Evolutionary conservation across 2,888 invertebrate species (phyloP).

Genomic region (Hypomecis atomaria): DNA sequence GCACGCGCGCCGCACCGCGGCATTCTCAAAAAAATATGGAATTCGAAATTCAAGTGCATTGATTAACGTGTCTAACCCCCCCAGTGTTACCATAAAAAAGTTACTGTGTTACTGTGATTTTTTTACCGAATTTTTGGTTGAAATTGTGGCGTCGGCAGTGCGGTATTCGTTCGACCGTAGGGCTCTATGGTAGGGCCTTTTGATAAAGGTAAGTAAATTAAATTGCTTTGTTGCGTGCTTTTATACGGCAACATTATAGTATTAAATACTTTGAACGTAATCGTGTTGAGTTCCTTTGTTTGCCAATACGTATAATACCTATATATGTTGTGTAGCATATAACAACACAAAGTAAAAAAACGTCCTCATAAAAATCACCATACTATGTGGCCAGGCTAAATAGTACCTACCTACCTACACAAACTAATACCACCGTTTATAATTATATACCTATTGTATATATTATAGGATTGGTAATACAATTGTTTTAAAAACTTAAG

Average conservation of each 20-base stretch:
- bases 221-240: constrained; percentile 73
- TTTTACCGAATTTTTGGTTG: constrained; percentile 20
- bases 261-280: constrained; percentile 51
- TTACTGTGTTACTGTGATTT: constrained; percentile 19
- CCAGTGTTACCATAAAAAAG: constrained; percentile 5
- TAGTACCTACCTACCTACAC: too few relatives aligned
- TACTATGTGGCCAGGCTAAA: too few relatives aligned
- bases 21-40: constrained; percentile 58
- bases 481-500: too few relatives aligned
- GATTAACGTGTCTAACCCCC: constrained; percentile 34
- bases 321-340: not conserved
- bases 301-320: not conserved
- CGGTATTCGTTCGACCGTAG: constrained; percentile 22
- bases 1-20: constrained; percentile 60
- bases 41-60: constrained; percentile 62
- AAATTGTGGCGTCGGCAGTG: constrained; percentile 30
- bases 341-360: too few relatives aligned
- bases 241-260: constrained; percentile 46
- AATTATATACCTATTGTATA: too few relatives aligned
- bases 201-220: constrained; percentile 70
- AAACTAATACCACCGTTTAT: too few relatives aligned
- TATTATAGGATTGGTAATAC: too few relatives aligned
- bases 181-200: constrained; percentile 41
- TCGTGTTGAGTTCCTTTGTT: constrained; percentile 18
- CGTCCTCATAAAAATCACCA: too few relatives aligned